Evolutionary conservation across 2,113 vertebrate species (phyloP).

Genomic region (Syngnathoides biaculeatus): DNA sequence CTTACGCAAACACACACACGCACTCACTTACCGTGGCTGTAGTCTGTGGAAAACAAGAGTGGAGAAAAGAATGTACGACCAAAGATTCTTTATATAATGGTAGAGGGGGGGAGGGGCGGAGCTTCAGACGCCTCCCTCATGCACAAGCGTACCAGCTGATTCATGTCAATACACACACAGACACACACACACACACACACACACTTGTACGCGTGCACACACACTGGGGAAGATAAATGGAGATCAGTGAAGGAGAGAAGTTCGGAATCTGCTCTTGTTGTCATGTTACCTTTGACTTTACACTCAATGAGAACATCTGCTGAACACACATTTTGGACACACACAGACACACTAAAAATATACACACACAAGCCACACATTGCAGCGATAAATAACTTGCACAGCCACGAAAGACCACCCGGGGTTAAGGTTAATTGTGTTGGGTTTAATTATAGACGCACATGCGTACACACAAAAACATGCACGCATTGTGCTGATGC

Average conservation of each 20-base stretch:
- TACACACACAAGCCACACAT: conserved; percentile 2
- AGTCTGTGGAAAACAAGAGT: conserved; percentile 47
- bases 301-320: conserved; percentile 30
- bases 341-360: conserved; percentile 34
- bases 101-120: conserved; percentile 75
- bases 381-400: conserved; percentile 13
- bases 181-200: conserved; percentile 12
- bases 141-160: conserved; percentile 23
- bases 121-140: conserved; percentile 66
- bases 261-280: conserved; percentile 22
- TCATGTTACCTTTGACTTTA: conserved; percentile 33
- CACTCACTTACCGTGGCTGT: conserved; percentile 55
- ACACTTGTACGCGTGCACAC: no score
- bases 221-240: conserved; percentile 24
- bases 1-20: conserved; percentile 7
- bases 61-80: conserved; percentile 83
- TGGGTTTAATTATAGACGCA: background rate
- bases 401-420: conserved; percentile 2
- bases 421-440: conserved; percentile 36
- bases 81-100: conserved; percentile 80
- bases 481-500: background rate
- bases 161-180: conserved; percentile 15
- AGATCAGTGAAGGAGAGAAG: conserved; percentile 1
- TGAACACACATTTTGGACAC: conserved; percentile 46
- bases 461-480: background rate